Evolutionary conservation across 2,888 invertebrate genomes (phyloP), one percentile per base, ranked within the genome.

Genomic region (Teleogryllus oceanicus): DNA sequence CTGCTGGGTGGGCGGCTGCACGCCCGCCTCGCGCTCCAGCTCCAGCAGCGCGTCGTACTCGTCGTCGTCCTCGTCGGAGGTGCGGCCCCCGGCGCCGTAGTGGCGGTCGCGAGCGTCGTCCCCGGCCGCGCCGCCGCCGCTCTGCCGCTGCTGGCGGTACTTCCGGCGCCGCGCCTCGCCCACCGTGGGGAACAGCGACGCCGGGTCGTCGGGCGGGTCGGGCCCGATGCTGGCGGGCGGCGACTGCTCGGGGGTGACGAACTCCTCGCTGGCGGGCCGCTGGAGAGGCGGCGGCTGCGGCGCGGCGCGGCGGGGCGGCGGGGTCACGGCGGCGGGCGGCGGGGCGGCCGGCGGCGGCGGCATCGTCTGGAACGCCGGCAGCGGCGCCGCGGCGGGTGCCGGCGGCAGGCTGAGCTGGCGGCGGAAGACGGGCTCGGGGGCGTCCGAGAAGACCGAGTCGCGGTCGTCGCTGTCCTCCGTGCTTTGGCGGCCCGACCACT

Each of bases 141-240:
- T 62, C 84, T 93, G 92, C 82, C 92, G 89, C 83, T 94, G 90
- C 83, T 94, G 90, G 77, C 94, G 89, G 85, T 94, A 95, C 87
- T 94, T 94, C 49, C 94, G 82, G 83, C 91, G 90, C 87, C 93
- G 94, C 0, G 91, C 90, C 82, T 94, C 94, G 24, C 94, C 94
- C 2, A 94, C 90, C 0, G 94, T 94, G 10, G 93, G 91, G 87
- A 94, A 94, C 77, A 94, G 88, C 10, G 88, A 87, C 0, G 91
- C 76, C 3, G 82, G 21, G 24, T 82, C 82, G 2, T 50, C n/a
- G 16, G 77, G 62, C 13, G 11, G 62, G 16, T 95, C 95, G 90
- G 94, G 93, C 13, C 93, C 92, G n/a, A 93, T 90, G 37, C 92
- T 92, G 81, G 91, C 89, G 16, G 89, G 84, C 13, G 88, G 86